Conservation (phyloP, 2,797 vertebrate species). For the Hyperoplus lanceolatus region DNA sequence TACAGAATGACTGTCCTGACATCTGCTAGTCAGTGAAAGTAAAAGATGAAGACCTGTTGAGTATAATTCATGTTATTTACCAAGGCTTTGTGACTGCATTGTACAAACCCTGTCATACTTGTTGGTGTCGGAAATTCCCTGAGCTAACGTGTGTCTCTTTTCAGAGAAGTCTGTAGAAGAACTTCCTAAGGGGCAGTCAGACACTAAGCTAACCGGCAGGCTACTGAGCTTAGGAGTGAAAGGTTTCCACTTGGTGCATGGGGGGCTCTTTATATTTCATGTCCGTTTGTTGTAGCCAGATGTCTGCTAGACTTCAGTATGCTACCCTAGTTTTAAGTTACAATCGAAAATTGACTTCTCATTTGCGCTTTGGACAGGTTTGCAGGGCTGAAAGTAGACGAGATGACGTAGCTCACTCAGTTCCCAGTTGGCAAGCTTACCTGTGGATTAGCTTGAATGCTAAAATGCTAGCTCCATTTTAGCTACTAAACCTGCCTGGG, state of each 20-base stretch:
- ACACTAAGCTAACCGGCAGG: background rate
- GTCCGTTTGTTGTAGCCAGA: background rate
- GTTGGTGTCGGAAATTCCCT: background rate
- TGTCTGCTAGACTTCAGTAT: background rate
- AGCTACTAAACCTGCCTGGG: background rate
- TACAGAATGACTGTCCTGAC: background rate
- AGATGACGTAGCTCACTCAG: background rate
- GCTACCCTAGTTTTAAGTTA: background rate
- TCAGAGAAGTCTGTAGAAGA: slow-evolving; percentile 2
- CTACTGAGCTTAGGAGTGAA: background rate
- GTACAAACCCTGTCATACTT: background rate
- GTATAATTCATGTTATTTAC: background rate
- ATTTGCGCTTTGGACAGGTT: background rate
- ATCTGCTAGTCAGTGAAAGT: background rate
- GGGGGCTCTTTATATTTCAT: background rate
- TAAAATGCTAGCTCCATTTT: background rate
- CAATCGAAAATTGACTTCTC: background rate
- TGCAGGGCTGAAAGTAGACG: background rate
- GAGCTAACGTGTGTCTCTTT: slow-evolving; percentile 11
- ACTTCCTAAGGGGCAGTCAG: slow-evolving; percentile 3
- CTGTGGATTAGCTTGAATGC: background rate
- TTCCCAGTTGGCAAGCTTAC: background rate
- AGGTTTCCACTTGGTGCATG: background rate
- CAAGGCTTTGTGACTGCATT: background rate
- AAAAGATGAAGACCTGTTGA: background rate